Evolutionary conservation across 2,888 invertebrate genomes (phyloP).

Genomic region (Sepiola atlantica): DNA sequence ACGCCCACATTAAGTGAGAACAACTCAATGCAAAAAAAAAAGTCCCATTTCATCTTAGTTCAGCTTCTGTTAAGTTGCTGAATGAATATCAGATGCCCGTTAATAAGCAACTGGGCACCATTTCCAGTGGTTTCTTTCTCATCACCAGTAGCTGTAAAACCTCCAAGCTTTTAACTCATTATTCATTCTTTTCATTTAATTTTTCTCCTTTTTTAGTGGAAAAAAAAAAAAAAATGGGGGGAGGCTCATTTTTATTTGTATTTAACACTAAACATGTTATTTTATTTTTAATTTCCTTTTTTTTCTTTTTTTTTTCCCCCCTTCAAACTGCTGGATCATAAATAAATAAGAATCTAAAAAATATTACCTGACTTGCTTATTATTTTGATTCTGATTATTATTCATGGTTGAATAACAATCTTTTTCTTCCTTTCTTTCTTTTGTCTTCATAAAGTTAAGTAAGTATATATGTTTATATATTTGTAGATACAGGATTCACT

Average conservation of each 20-base stretch:
- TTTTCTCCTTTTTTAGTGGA: background rate
- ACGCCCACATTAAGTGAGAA: constrained; percentile 33
- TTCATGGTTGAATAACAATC: background rate
- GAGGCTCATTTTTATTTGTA: background rate
- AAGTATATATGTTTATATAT: no score
- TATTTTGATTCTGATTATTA: background rate
- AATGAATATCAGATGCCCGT: background rate
- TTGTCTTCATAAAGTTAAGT: no score
- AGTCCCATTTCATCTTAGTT: background rate
- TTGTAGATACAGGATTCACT: no score
- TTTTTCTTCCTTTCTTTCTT: no score
- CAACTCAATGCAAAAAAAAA: background rate
- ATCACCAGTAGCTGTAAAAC: constrained; percentile 2
- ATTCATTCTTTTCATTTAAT: background rate
- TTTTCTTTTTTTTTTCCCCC: background rate
- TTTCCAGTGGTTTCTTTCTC: constrained; percentile 2
- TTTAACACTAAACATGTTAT: background rate
- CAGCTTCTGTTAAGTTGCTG: background rate
- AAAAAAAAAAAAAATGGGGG: background rate
- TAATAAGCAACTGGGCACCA: background rate
- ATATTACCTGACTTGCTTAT: background rate
- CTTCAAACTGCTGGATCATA: constrained; percentile 34
- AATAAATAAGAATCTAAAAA: constrained; percentile 11
- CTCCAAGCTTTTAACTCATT: background rate
- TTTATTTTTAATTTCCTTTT: background rate